Percentiles rank a stretch among this genome's conserved stretches.
These are phyloP conservation scores for Platalea minor DNA, from an alignment of 2,797 vertebrate species.

Conservation along the genomic window DNA sequence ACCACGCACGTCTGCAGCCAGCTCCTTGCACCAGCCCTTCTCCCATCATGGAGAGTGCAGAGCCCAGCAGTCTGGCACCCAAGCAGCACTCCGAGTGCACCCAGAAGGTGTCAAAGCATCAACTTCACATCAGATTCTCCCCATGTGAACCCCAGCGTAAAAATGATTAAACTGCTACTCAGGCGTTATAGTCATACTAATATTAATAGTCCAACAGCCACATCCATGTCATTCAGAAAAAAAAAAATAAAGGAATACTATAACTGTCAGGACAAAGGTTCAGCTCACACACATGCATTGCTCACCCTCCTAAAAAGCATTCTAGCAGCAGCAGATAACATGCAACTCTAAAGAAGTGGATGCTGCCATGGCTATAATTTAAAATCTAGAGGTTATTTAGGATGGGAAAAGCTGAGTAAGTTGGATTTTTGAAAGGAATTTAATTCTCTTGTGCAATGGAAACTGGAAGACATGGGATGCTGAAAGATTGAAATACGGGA, in stretches of 20 bases:
- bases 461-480: neutral
- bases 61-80: neutral
- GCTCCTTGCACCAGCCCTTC: neutral
- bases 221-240: too few species aligned
- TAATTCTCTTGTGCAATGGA: neutral
- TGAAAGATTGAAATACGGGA: neutral
- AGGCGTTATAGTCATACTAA: too few species aligned
- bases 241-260: neutral
- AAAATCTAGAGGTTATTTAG: neutral
- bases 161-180: neutral
- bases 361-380: neutral
- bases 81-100: rapidly evolving
- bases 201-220: neutral
- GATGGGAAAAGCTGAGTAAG: neutral
- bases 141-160: neutral
- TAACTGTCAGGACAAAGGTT: too few species aligned
- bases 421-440: neutral
- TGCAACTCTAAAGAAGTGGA: neutral
- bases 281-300: neutral
- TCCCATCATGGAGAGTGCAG: rapidly evolving
- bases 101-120: neutral
- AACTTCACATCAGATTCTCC: too few species aligned
- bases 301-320: neutral
- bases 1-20: neutral
- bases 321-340: neutral